Percentiles rank a stretch among this genome's conserved stretches.
Evolutionary conservation across 2,888 invertebrate genomes (phyloP).

Genomic region (Rotaria sp.): DNA sequence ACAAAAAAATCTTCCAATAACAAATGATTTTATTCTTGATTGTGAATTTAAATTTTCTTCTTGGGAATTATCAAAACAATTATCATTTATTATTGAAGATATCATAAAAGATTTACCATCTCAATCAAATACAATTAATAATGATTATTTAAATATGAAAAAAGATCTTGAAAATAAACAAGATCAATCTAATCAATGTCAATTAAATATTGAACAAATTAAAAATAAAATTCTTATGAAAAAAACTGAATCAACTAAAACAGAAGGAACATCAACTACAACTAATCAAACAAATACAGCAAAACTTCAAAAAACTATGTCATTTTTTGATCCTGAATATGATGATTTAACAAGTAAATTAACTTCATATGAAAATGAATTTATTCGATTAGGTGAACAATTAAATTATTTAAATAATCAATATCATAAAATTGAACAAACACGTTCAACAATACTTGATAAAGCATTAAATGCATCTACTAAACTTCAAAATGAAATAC

Average conservation of each 20-base stretch:
- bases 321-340: too few relatives aligned
- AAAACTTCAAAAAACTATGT: too few relatives aligned
- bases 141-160: neutral
- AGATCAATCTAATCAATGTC: neutral
- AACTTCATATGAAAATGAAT: too few relatives aligned
- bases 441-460: neutral
- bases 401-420: too few relatives aligned
- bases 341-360: too few relatives aligned
- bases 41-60: neutral
- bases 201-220: neutral
- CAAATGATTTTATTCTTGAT: neutral
- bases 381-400: too few relatives aligned
- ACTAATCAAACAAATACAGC: too few relatives aligned
- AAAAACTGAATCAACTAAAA: too few relatives aligned
- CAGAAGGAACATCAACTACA: too few relatives aligned
- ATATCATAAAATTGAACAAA: too few relatives aligned
- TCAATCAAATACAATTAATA: neutral
- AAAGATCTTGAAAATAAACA: neutral
- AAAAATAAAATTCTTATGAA: too few relatives aligned
- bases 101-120: neutral
- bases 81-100: neutral
- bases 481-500: neutral
- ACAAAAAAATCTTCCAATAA: neutral
- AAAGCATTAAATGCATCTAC: neutral
- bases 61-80: neutral